These are phyloP conservation scores for Pipra filicauda DNA, from an alignment of 2,113 vertebrate genomes.

Conservation along the genomic window DNA sequence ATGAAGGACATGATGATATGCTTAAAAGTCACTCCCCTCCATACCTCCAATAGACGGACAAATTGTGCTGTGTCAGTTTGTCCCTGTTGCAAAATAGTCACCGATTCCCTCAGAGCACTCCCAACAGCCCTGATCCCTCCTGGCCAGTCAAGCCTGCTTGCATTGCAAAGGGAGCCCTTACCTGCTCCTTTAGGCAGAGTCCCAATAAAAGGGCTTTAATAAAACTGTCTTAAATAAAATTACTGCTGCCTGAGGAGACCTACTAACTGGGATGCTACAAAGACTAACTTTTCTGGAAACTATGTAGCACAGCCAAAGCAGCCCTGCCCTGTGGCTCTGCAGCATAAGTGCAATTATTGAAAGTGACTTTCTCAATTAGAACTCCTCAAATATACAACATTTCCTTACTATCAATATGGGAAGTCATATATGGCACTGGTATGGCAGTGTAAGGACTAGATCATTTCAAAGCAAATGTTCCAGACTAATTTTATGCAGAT, in stretches of 20 bases:
- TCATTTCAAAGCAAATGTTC: slow-evolving; percentile 9
- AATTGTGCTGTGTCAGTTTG: background rate
- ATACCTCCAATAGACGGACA: background rate
- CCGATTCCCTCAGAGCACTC: fast-evolving
- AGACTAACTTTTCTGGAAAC: background rate
- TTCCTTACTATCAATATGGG: background rate
- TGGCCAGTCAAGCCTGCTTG: background rate
- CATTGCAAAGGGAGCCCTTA: background rate
- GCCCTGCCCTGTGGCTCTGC: background rate
- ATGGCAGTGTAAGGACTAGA: background rate
- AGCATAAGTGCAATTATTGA: background rate
- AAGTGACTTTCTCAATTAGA: background rate
- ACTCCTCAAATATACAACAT: background rate
- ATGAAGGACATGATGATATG: background rate
- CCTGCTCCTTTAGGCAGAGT: background rate
- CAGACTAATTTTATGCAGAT: background rate
- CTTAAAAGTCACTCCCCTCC: background rate
- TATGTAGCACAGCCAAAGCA: background rate
- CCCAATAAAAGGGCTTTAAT: background rate
- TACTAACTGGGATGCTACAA: background rate
- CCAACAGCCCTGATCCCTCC: background rate
- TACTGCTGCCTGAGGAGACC: background rate
- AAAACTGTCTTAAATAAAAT: background rate
- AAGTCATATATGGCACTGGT: background rate
- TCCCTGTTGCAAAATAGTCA: background rate